Evolutionary conservation across 2,113 vertebrate species (phyloP).

Genomic region (Psammodynastes pulverulentus): DNA sequence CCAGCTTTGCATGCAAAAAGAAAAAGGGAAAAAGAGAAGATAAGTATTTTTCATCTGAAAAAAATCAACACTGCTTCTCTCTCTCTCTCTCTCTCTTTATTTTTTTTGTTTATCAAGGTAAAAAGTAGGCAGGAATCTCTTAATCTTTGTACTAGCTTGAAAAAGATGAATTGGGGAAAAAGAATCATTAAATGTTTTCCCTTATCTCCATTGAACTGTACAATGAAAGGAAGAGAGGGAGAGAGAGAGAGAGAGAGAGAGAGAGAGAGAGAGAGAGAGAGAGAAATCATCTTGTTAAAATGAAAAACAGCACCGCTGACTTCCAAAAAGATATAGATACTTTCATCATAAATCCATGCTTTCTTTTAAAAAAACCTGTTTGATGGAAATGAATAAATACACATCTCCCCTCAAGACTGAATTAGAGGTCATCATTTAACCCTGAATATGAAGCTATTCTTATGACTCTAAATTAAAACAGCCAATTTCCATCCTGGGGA

Average conservation of each 20-base stretch:
- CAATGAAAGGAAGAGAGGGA: neutral
- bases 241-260: too few relatives aligned
- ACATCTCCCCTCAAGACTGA: neutral
- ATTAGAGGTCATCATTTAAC: conserved; percentile 35
- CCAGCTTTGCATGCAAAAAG: conserved; percentile 18
- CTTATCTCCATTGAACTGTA: neutral
- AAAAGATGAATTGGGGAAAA: conserved; percentile 27
- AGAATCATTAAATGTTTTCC: conserved; percentile 9
- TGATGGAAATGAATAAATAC: conserved; percentile 12
- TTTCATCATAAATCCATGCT: neutral
- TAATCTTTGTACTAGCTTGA: conserved; percentile 45
- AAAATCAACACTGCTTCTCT: conserved; percentile 12
- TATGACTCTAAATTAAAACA: conserved; percentile 25
- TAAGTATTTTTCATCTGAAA: conserved; percentile 6
- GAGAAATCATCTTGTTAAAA: neutral
- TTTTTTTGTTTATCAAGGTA: conserved; percentile 16
- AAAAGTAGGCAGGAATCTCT: conserved; percentile 10
- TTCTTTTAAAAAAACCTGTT: neutral
- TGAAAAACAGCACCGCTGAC: neutral
- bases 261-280: neutral
- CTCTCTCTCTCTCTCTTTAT: too few relatives aligned
- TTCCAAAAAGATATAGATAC: neutral
- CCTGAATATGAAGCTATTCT: conserved; percentile 28
- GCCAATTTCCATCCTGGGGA: neutral
- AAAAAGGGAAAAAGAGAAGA: neutral